Evolutionary conservation across 2,888 invertebrate species (phyloP).

Genomic region (Orchesellides sinensis): DNA sequence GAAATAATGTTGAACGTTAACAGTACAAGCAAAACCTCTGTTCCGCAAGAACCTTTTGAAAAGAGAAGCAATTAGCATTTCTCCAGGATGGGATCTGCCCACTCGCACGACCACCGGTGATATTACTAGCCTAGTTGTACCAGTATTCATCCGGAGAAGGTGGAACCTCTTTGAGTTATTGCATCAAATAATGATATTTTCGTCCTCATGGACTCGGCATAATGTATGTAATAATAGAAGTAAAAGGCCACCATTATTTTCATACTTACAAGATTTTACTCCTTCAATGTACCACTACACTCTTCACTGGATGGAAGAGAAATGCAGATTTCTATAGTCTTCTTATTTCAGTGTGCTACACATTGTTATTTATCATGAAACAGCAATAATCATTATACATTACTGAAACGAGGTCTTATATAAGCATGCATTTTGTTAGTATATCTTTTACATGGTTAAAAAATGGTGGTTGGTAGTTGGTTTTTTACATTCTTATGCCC

Average conservation of each 20-base stretch:
- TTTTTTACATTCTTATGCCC: too few species aligned
- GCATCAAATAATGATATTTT: constrained; percentile 27
- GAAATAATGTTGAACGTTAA: too few species aligned
- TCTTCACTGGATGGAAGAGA: too few species aligned
- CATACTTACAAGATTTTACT: too few species aligned
- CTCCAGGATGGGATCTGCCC: constrained; percentile 49
- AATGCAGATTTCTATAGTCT: neutral
- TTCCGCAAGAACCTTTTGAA: constrained; percentile 19
- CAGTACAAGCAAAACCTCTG: too few species aligned
- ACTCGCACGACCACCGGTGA: constrained; percentile 35
- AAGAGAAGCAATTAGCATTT: constrained; percentile 59
- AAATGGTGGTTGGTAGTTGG: too few species aligned
- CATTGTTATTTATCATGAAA: constrained; percentile 45
- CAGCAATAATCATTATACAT: constrained; percentile 28
- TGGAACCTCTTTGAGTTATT: constrained; percentile 24
- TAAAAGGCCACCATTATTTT: too few species aligned
- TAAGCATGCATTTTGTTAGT: neutral
- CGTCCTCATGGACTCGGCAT: constrained; percentile 4
- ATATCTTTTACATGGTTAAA: too few species aligned
- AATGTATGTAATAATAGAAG: constrained; percentile 35
- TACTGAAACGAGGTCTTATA: neutral
- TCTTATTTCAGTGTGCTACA: neutral
- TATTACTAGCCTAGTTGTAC: constrained; percentile 39
- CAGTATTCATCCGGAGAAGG: constrained; percentile 27
- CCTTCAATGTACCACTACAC: too few species aligned